Evolutionary conservation across 1,140 invertebrate species (phyloP).

Genomic region (Argopecten irradians): DNA sequence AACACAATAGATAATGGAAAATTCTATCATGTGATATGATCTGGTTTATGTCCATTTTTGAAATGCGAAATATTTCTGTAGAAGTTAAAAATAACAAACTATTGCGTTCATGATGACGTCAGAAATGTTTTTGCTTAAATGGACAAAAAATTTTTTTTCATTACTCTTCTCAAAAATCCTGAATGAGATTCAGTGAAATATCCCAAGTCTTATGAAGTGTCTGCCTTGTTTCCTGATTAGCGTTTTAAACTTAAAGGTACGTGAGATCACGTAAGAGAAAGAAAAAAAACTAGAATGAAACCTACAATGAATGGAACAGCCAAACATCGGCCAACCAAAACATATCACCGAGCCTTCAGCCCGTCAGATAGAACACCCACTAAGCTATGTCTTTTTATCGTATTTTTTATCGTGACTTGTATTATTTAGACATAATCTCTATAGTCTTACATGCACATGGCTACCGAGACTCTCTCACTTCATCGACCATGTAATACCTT

Average conservation of each 20-base stretch:
- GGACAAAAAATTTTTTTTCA: neutral
- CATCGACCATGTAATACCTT: neutral
- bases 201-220: neutral
- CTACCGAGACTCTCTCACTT: neutral
- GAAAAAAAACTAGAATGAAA: neutral
- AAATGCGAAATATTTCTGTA: too few species aligned
- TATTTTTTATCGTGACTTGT: neutral
- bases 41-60: too few species aligned
- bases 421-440: neutral
- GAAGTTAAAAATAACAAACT: too few species aligned
- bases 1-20: neutral
- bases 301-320: neutral
- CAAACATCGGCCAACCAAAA: neutral
- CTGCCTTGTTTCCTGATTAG: constrained; percentile 13
- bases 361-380: neutral
- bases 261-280: neutral
- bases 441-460: neutral
- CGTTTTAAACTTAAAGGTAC: neutral
- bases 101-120: too few species aligned
- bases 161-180: neutral
- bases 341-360: neutral
- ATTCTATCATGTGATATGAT: neutral
- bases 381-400: neutral
- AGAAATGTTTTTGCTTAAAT: neutral
- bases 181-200: neutral